Conservation (phyloP, 2,113 vertebrate species). For the Oreochromis spilurus region DNA sequence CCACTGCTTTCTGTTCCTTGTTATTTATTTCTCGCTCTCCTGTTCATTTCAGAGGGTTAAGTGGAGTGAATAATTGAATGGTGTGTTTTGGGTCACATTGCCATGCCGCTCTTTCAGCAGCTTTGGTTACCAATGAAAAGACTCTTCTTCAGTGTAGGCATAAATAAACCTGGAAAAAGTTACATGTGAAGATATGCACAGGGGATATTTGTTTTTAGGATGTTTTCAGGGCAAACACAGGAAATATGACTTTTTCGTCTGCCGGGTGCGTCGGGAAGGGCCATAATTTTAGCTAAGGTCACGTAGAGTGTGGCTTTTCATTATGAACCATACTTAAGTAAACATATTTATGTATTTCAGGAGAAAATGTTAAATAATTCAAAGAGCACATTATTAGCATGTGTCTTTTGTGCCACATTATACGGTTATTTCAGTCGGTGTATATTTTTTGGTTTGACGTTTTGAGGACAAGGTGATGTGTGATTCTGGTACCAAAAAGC, state of each 20-base stretch:
- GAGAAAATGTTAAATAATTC: slow-evolving; percentile 18
- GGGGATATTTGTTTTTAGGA: slow-evolving; percentile 24
- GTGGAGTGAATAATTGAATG: slow-evolving; percentile 54
- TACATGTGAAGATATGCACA: not conserved
- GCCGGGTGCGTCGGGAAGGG: not conserved
- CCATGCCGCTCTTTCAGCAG: slow-evolving; percentile 11
- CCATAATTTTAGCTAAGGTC: not conserved
- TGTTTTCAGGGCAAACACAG: slow-evolving; percentile 25
- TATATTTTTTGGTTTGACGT: not conserved
- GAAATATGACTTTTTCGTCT: not conserved
- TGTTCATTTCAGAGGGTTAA: slow-evolving; percentile 31
- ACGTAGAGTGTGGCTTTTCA: not conserved
- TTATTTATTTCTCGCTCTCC: slow-evolving; percentile 24
- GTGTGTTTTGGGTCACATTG: slow-evolving; percentile 24
- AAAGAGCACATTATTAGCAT: not conserved
- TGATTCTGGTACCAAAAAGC: not conserved
- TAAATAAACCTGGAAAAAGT: not conserved
- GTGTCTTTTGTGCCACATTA: not conserved
- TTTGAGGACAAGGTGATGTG: not conserved
- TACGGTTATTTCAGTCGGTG: not conserved
- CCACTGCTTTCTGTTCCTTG: not conserved
- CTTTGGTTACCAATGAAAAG: slow-evolving; percentile 13
- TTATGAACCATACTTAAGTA: not conserved
- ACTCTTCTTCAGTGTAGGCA: not conserved
- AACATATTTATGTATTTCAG: slow-evolving; percentile 18